A percentile compares a stretch with the other conserved stretches of the same genome.
Evolutionary conservation across 2,113 vertebrate species (phyloP).

Genomic region (Psettodes erumei): DNA sequence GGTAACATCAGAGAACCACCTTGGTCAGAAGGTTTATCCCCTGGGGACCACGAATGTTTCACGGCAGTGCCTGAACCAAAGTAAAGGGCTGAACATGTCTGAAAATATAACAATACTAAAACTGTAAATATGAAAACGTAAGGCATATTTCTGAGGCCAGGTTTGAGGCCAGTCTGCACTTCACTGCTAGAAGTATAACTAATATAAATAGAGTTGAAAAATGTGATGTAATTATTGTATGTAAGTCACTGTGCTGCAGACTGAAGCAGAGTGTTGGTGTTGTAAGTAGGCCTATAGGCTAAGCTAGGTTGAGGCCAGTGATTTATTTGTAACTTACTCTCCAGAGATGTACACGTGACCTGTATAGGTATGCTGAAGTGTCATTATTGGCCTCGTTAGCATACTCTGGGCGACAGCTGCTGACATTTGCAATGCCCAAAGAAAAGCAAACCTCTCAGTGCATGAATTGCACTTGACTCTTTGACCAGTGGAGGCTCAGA

Average conservation of each 20-base stretch:
- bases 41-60: neutral
- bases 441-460: conserved; percentile 23
- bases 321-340: conserved; percentile 41
- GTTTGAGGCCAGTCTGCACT: too few relatives aligned
- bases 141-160: too few relatives aligned
- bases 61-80: neutral
- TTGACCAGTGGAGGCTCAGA: conserved; percentile 31
- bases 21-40: neutral
- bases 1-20: too few relatives aligned
- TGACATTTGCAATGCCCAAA: conserved; percentile 19
- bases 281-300: conserved; percentile 3
- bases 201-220: neutral
- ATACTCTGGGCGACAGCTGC: conserved; percentile 13
- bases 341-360: conserved; percentile 27
- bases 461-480: conserved; percentile 48
- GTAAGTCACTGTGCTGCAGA: neutral
- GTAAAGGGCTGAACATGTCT: too few relatives aligned
- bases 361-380: conserved; percentile 11
- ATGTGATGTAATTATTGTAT: neutral
- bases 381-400: conserved; percentile 39
- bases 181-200: neutral
- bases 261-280: neutral
- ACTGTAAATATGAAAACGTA: neutral
- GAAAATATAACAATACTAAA: neutral
- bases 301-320: conserved; percentile 9